These are phyloP conservation scores for Acrobasis repandana DNA, from an alignment of 2,888 invertebrate species.

Conservation along the genomic window DNA sequence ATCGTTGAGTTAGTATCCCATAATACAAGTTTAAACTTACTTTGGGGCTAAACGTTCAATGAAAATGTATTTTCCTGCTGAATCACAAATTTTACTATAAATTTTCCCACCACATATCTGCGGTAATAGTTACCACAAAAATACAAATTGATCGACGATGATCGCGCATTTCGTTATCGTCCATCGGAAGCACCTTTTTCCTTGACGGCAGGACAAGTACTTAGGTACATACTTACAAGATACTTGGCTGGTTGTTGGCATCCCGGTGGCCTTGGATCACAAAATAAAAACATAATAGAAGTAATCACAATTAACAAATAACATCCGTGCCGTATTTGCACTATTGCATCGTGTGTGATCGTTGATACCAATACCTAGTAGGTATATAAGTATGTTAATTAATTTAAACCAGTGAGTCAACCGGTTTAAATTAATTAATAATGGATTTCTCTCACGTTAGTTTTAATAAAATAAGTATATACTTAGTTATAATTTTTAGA, in stretches of 20 bases:
- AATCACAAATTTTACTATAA: background rate
- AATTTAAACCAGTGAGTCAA: no score
- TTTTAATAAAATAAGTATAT: no score
- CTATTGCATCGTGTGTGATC: no score
- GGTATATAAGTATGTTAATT: no score
- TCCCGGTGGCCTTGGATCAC: constrained; percentile 1
- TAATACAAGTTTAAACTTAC: no score
- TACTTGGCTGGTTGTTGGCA: background rate
- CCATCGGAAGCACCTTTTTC: constrained; percentile 26
- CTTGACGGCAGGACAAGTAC: background rate
- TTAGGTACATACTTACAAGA: background rate
- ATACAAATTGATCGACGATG: background rate
- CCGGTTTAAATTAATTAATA: no score
- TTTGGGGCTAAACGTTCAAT: background rate
- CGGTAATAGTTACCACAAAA: constrained; percentile 3
- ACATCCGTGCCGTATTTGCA: no score
- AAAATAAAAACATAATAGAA: background rate
- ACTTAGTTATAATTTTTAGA: no score
- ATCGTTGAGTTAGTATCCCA: no score
- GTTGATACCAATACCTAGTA: no score
- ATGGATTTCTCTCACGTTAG: no score
- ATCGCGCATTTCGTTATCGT: background rate
- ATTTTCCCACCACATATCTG: constrained; percentile 6
- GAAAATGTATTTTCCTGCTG: background rate
- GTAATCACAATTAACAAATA: no score